Evolutionary conservation across 2,797 vertebrate species (phyloP), one percentile per base, ranked within the genome.

Genomic region (Falco rusticolus): DNA sequence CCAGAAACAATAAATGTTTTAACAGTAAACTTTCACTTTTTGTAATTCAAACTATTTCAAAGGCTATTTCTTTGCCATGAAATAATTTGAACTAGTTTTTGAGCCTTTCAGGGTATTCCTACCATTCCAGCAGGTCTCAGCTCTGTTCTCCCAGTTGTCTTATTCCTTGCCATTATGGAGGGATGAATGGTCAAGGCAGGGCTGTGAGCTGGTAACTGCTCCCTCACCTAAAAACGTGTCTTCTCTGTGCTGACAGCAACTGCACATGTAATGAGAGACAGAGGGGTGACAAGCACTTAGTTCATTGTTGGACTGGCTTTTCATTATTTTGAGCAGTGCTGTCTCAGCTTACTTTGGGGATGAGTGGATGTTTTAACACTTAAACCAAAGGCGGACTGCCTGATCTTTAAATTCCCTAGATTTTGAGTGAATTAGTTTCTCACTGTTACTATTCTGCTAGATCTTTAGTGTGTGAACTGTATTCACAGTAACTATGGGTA

Each of bases 11-110:
- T 87, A 75, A 74, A 68, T 54, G 29, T 13, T 75, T 80, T 81
- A 64, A 84, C 90, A 92, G 71, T 68, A 94, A 93, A 87, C 74
- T 84, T 93, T 79, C 85, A 53, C 63, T 89, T 24, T 87, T 90
- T 92, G 79, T 24, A 91, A 93, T 76, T 77, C 54, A 85, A 93
- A 92, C 47, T 0, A 45, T 87, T 87, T 90, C 78, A 89, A 83
- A 89, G 76, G 64, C 39, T 83, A 29, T 34, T 90, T 92, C 11
- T 3, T 74, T 80, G 60, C 84, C 78, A 78, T 69, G 92, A 96
- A 97, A 31, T 78, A 75, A 87, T 92, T 56, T 51, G 50, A 89
- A 80, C 10, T 34, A 87, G 76, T n/a, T 89, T 92, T 87, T 57
- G 34, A 79, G 56, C 24, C 63, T 72, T 77, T 61, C 53, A 76